Percentiles rank a stretch among this genome's conserved stretches.
Evolutionary conservation across 2,888 invertebrate genomes (phyloP).

Genomic region (Sepioteuthis lessoniana): DNA sequence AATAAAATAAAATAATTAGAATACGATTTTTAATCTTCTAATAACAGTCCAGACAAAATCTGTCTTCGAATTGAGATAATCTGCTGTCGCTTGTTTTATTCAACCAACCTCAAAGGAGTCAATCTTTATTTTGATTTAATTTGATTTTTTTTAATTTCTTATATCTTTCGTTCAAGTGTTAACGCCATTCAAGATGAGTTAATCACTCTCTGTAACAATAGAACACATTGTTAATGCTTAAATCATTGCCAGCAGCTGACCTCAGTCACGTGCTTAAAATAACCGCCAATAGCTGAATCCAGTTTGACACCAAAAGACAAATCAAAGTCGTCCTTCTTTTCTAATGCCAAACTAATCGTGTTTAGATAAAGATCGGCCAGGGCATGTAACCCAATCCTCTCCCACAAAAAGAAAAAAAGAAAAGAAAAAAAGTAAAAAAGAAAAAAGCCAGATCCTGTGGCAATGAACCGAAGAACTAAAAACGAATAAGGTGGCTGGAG

Average conservation of each 20-base stretch:
- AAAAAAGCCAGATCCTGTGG: background rate
- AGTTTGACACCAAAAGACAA: background rate
- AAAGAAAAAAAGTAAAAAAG: too few species aligned
- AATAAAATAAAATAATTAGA: background rate
- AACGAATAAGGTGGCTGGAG: background rate
- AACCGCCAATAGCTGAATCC: background rate
- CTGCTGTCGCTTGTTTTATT: background rate
- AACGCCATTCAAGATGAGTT: background rate
- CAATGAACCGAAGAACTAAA: background rate
- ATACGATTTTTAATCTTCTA: background rate
- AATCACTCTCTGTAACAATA: background rate
- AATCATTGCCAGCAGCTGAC: background rate
- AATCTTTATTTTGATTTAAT: background rate
- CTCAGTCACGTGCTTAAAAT: background rate
- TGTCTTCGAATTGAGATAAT: background rate
- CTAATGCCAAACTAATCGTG: background rate
- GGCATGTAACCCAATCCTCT: background rate
- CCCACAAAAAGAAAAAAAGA: background rate
- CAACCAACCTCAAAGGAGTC: background rate
- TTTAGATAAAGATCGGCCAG: background rate
- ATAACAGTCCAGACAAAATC: background rate
- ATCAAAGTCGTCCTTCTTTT: background rate
- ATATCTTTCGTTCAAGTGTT: background rate
- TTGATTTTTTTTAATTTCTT: background rate
- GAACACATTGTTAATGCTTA: background rate